phyloP scores from a whole-genome alignment of 2,888 invertebrate species.

The Stenotaenia linearis region DNA sequence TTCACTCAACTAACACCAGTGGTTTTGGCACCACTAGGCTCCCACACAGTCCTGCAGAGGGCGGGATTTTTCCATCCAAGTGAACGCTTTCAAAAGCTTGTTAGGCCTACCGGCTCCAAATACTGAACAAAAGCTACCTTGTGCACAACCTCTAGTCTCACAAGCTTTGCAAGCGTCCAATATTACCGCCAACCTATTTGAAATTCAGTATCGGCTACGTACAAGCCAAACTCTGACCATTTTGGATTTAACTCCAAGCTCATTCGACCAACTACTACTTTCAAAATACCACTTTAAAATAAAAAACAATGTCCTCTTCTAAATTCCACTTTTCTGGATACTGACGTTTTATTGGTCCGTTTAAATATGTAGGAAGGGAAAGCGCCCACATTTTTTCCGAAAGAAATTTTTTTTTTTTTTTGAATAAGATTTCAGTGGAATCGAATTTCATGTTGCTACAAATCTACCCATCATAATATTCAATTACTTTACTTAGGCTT shows the following conservation, averaged over 20 bases:
- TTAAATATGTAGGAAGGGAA: no score
- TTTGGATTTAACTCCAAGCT: not conserved
- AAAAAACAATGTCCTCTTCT: not conserved
- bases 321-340: not conserved
- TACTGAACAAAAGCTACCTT: not conserved
- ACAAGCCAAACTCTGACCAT: not conserved
- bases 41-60: not conserved
- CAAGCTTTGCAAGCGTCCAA: not conserved
- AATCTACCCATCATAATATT: not conserved
- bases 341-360: not conserved
- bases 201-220: not conserved
- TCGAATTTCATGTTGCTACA: not conserved
- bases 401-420: no score
- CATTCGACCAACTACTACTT: not conserved
- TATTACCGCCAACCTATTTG: not conserved
- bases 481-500: not conserved
- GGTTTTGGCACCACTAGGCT: not conserved
- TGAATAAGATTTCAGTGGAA: not conserved
- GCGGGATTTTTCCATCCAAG: not conserved
- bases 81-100: not conserved
- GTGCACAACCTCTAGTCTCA: not conserved
- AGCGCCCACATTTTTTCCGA: no score
- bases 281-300: no score
- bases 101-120: not conserved
- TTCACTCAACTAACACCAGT: slow-evolving; percentile 7